Evolutionary conservation across 2,113 vertebrate species (phyloP).

Genomic region (Marmota monax): DNA sequence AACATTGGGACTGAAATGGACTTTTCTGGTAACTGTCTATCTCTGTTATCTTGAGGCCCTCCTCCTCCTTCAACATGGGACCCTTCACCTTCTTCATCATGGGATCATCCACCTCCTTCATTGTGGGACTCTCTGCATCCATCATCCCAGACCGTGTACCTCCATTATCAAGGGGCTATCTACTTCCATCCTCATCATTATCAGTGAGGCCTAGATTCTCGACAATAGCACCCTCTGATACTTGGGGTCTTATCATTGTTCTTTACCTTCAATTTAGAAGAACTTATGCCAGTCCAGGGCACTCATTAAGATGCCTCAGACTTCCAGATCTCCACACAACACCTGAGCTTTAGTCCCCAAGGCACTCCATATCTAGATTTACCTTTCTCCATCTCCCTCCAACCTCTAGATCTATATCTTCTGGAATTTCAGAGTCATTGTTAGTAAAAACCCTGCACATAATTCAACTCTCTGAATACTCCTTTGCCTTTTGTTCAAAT

Average conservation of each 20-base stretch:
- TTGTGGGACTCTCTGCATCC: too few species aligned
- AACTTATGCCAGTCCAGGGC: background rate
- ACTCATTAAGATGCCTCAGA: background rate
- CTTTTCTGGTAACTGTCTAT: background rate
- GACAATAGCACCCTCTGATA: too few species aligned
- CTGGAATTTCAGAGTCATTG: background rate
- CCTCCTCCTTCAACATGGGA: background rate
- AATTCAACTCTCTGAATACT: too few species aligned
- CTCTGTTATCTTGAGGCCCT: too few species aligned
- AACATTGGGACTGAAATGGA: background rate
- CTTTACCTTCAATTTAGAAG: background rate
- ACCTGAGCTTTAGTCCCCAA: too few species aligned
- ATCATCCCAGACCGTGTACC: too few species aligned
- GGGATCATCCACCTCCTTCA: too few species aligned
- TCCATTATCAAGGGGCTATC: background rate
- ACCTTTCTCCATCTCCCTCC: background rate
- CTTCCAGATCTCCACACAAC: background rate
- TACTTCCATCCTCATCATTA: too few species aligned
- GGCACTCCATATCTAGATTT: rapidly evolving
- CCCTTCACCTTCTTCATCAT: background rate
- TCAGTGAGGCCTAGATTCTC: background rate
- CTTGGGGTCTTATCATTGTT: rapidly evolving
- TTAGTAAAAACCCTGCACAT: background rate
- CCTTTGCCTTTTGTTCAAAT: background rate
- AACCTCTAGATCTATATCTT: background rate